Conservation (phyloP, 2,888 invertebrate species). For the Ametastegia equiseti region DNA sequence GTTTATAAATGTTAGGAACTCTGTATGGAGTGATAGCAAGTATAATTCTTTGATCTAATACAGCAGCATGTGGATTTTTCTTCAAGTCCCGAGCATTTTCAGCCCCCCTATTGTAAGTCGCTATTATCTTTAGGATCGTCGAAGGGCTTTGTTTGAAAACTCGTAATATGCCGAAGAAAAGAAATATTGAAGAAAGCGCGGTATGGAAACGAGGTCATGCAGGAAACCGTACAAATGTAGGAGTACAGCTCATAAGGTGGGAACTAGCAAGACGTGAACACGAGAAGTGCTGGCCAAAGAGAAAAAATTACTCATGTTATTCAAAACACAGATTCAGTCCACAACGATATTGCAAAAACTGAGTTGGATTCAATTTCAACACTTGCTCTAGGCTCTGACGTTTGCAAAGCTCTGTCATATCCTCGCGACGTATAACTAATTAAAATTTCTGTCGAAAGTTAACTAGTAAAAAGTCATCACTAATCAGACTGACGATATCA, state of each 20-base stretch:
- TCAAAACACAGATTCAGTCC: conserved; percentile 8
- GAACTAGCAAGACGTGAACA: conserved; percentile 31
- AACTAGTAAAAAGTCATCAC: not conserved
- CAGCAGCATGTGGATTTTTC: not conserved
- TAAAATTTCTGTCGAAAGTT: not conserved
- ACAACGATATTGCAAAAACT: not conserved
- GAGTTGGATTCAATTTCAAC: conserved; percentile 25
- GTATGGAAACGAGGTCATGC: conserved; percentile 56
- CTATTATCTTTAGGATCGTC: not conserved
- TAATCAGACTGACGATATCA: not conserved
- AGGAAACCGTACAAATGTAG: conserved; percentile 56
- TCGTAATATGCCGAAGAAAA: conserved; percentile 22
- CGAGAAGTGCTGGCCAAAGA: conserved; percentile 10
- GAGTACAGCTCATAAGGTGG: conserved; percentile 14
- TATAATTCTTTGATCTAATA: not conserved
- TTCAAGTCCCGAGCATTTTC: not conserved
- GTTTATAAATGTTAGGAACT: not conserved
- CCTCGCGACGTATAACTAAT: not conserved
- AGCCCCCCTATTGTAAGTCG: not conserved
- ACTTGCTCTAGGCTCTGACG: not conserved
- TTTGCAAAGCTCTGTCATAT: not conserved
- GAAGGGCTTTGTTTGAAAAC: not conserved
- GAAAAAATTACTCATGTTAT: conserved; percentile 10
- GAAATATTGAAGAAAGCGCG: conserved; percentile 57
- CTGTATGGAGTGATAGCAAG: not conserved